A percentile compares a stretch with the other conserved stretches of the same genome.
Evolutionary conservation across 2,797 vertebrate species (phyloP).

Genomic region (Chelmon rostratus): DNA sequence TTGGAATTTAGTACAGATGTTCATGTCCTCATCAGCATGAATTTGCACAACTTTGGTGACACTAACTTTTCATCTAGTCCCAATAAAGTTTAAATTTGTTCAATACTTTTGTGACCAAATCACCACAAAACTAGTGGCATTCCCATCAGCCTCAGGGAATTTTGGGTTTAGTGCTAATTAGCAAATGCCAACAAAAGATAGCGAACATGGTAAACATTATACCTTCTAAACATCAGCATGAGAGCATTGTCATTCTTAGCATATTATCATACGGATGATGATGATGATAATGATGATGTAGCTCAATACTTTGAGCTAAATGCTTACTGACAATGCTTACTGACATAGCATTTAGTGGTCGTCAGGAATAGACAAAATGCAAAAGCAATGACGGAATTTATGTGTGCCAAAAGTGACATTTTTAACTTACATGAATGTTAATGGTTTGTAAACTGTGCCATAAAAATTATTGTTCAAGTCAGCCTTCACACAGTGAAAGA

Average conservation of each 20-base stretch:
- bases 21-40: not conserved
- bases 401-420: not conserved
- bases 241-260: not conserved
- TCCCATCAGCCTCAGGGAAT: not conserved
- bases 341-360: no score
- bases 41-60: not conserved
- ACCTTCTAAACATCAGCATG: not conserved
- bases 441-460: constrained; percentile 1
- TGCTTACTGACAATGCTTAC: no score
- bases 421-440: not conserved
- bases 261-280: not conserved
- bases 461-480: constrained; percentile 19
- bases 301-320: no score
- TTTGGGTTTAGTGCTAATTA: not conserved
- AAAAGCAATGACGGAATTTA: not conserved
- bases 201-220: not conserved
- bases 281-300: no score
- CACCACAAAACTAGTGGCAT: not conserved
- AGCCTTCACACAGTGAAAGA: constrained; percentile 32
- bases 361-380: not conserved
- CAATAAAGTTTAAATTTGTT: not conserved
- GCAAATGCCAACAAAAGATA: not conserved
- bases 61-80: not conserved
- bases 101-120: not conserved
- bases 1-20: not conserved